phyloP scores from a whole-genome alignment of 2,113 vertebrate genomes.

The Ictalurus punctatus region DNA sequence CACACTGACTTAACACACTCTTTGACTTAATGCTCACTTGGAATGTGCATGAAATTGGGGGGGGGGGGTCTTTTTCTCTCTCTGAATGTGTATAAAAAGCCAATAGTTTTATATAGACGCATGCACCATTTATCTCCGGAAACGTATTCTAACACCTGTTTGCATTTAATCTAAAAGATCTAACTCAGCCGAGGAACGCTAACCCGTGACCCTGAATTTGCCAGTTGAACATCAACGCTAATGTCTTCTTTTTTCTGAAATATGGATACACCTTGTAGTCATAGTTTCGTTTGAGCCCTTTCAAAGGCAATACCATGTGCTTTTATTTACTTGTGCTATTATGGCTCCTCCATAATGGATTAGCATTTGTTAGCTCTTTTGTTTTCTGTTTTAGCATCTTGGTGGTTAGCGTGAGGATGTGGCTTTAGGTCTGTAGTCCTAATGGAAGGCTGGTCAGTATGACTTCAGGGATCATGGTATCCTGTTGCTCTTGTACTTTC shows the following conservation, averaged over 20 bases:
- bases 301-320: background rate
- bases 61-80: background rate
- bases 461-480: background rate
- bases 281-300: background rate
- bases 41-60: background rate
- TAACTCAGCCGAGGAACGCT: background rate
- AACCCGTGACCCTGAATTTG: background rate
- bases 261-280: background rate
- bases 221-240: background rate
- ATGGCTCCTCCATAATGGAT: slow-evolving; percentile 35
- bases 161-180: background rate
- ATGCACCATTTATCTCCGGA: background rate
- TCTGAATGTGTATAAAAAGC: background rate
- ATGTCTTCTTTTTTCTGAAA: background rate
- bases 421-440: slow-evolving; percentile 27
- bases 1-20: background rate
- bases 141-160: background rate
- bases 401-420: slow-evolving; percentile 41
- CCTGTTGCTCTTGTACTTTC: slow-evolving; percentile 16
- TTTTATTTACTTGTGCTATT: slow-evolving; percentile 12
- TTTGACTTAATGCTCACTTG: background rate
- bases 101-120: background rate
- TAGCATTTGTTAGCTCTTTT: slow-evolving; percentile 2
- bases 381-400: slow-evolving; percentile 16
- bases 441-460: slow-evolving; percentile 27